phyloP scores from a whole-genome alignment of 2,888 invertebrate genomes.

The Drosophila emarginata region DNA sequence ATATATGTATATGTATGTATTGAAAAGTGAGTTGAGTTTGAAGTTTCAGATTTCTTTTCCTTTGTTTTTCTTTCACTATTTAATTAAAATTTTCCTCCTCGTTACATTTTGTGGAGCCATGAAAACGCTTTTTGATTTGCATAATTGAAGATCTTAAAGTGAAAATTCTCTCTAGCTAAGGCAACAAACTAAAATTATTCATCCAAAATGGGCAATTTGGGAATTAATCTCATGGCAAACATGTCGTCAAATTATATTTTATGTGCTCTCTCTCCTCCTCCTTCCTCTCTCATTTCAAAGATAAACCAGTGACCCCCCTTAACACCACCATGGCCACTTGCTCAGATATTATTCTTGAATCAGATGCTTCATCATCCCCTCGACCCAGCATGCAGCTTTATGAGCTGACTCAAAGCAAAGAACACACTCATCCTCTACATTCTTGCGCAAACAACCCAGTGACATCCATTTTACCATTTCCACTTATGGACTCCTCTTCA shows the following conservation, averaged over 20 bases:
- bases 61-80: constrained; percentile 56
- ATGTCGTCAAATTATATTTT: constrained; percentile 21
- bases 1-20: constrained; percentile 15
- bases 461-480: constrained; percentile 28
- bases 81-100: constrained; percentile 73
- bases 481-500: constrained; percentile 1
- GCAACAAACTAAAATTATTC: constrained; percentile 9
- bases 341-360: no score
- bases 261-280: not conserved
- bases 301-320: no score
- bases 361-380: not conserved
- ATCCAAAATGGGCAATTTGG: constrained; percentile 5
- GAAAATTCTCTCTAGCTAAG: constrained; percentile 15
- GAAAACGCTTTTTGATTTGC: constrained; percentile 64
- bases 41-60: constrained; percentile 37
- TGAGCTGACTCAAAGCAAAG: constrained; percentile 39
- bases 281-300: not conserved
- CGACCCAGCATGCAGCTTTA: constrained; percentile 28
- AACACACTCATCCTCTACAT: constrained; percentile 37
- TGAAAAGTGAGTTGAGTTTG: constrained; percentile 51
- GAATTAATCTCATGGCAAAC: constrained; percentile 32
- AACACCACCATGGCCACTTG: no score
- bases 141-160: constrained; percentile 57
- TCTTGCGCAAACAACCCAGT: constrained; percentile 40
- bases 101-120: constrained; percentile 65